These are phyloP conservation scores for Acyrthosiphon pisum DNA, from an alignment of 1,140 invertebrate genomes.

Conservation along the genomic window DNA sequence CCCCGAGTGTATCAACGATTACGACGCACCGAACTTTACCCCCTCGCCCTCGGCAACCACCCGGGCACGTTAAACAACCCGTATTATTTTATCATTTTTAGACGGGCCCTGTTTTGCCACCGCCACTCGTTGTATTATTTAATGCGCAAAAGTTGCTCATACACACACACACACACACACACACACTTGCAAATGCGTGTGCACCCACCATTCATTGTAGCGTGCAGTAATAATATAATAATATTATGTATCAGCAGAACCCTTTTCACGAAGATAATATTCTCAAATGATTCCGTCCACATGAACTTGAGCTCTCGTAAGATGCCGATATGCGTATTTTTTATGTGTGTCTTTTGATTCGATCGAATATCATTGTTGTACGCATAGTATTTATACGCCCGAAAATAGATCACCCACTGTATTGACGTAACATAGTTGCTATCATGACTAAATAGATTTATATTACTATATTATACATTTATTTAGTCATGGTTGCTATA, in stretches of 20 bases:
- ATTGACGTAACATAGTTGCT: background rate
- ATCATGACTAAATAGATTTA: too few relatives aligned
- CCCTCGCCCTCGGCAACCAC: background rate
- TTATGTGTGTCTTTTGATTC: background rate
- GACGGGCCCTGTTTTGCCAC: background rate
- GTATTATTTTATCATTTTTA: constrained; percentile 51
- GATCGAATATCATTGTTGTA: background rate
- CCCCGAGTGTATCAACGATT: constrained; percentile 55
- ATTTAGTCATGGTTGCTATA: too few relatives aligned
- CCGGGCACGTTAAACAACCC: constrained; percentile 34
- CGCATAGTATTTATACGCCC: background rate
- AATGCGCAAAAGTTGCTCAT: constrained; percentile 20
- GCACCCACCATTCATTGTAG: background rate
- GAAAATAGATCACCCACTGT: background rate
- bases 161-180: too few relatives aligned
- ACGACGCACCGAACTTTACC: constrained; percentile 34
- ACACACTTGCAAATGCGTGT: background rate
- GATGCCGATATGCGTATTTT: background rate
- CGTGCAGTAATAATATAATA: background rate
- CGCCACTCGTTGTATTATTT: constrained; percentile 19
- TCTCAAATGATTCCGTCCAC: background rate
- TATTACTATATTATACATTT: too few relatives aligned
- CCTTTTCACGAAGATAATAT: constrained; percentile 16
- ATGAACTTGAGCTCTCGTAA: background rate
- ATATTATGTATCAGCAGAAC: background rate